Base-by-base conservation (phyloP, 2,113 vertebrate genomes). In the Sinosuthora webbiana region DNA sequence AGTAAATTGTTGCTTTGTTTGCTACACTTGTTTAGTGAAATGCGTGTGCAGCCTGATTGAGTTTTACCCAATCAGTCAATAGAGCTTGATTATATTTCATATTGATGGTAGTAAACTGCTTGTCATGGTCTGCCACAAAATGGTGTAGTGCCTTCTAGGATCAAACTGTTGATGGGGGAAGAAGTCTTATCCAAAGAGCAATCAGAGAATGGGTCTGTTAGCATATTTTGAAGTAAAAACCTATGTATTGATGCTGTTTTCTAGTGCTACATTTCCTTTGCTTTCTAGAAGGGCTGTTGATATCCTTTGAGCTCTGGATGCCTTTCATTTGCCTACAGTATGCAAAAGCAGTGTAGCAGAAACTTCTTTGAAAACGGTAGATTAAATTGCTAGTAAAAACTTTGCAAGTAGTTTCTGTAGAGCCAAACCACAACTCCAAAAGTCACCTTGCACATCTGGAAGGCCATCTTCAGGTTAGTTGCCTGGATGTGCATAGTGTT, bases 1-100 rank as follows among this genome's bases (percentile, higher is more conserved):
- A 67, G 55, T 63, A 86, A 80, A 88, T 70, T 55, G 50, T 90
- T 83, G 50, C 90, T 90, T 93, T 95, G 71, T 94, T 92, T 77
- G 47, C 35, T 74, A 44, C 64, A 49, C 37, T 86, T 55, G 33
- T 59, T 65, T 39, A 81, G 74, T 84, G 89, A 91, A 91, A 63
- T 89, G 21, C 10, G 22, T 45, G 49, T 88, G 88, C 45, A 77
- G 30, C 79, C 65, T 88, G 79, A 90, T 47, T 92, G 67, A 87
- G 77, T 86, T 94, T 92, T 59, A 86, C 56, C 50, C 59, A 83
- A 31, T 52, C 56, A 68, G 30, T 93, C 57, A 56, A 75, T 96
- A 88, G 33, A 90, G 42, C 75, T 77, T 94, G 67, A 83, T 92
- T 93, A 45, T 90, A 12, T 68, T 69, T 76, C 22, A 57, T 87